Percentiles rank a stretch among this genome's conserved stretches.
phyloP scores from a whole-genome alignment of 2,113 vertebrate species.

The Ivindomyrus marchei region DNA sequence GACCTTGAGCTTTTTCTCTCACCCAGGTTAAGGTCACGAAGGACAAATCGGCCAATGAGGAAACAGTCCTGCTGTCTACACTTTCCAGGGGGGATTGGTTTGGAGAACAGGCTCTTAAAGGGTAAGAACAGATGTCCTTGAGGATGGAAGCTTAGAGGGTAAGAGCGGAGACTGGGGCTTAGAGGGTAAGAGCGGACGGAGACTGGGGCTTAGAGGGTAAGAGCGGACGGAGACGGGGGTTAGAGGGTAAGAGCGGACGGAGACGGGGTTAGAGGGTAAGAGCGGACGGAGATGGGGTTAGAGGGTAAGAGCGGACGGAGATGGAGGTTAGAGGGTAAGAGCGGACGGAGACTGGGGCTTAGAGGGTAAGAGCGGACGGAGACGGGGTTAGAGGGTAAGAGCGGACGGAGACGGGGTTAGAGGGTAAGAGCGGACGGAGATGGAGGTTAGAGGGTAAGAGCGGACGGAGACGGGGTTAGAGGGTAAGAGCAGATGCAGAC shows the following conservation, averaged over 20 bases:
- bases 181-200: neutral
- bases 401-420: too few relatives aligned
- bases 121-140: conserved; percentile 41
- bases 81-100: conserved; percentile 60
- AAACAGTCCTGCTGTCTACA: conserved; percentile 42
- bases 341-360: neutral
- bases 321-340: neutral
- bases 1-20: conserved; percentile 1
- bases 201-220: neutral
- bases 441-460: too few relatives aligned
- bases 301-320: neutral
- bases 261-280: too few relatives aligned
- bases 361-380: too few relatives aligned
- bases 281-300: too few relatives aligned
- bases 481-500: neutral
- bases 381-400: too few relatives aligned
- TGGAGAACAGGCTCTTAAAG: conserved; percentile 59
- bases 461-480: neutral
- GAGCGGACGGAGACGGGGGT: neutral
- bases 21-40: conserved; percentile 59
- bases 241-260: too few relatives aligned
- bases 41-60: conserved; percentile 45
- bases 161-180: neutral
- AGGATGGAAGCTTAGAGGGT: neutral
- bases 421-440: too few relatives aligned